Evolutionary conservation across 1,140 invertebrate genomes (phyloP).

Genomic region (Saccostrea echinata): DNA sequence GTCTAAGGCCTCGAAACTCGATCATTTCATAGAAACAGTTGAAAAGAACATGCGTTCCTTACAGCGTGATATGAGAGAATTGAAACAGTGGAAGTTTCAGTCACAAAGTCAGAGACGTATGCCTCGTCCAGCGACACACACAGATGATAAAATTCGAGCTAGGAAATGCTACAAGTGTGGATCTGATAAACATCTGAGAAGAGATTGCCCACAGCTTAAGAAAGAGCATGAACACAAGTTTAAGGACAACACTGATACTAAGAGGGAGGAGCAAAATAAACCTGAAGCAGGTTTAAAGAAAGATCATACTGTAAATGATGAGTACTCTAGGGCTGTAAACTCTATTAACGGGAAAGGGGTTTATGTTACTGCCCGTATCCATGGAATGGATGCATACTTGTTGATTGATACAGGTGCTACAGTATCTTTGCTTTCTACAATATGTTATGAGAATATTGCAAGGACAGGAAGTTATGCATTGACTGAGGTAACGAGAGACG

Average conservation of each 20-base stretch:
- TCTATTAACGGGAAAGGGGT: constrained; percentile 41
- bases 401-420: constrained; percentile 42
- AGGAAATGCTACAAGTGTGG: constrained; percentile 38
- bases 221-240: not conserved
- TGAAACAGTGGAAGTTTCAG: constrained; percentile 42
- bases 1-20: not conserved
- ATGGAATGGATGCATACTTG: constrained; percentile 35
- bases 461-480: not conserved
- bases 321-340: not conserved
- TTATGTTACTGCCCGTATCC: constrained; percentile 8
- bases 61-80: no score
- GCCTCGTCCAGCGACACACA: constrained; percentile 14
- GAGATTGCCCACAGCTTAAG: not conserved
- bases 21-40: constrained; percentile 11
- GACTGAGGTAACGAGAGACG: constrained; percentile 16
- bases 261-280: not conserved
- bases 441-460: not conserved
- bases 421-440: constrained; percentile 31
- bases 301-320: not conserved
- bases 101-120: constrained; percentile 11
- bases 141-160: not conserved
- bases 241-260: not conserved
- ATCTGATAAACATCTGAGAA: constrained; percentile 22
- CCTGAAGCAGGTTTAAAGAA: not conserved
- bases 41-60: not conserved